These are phyloP conservation scores for Mobula hypostoma DNA, from an alignment of 2,113 vertebrate species.

Conservation along the genomic window DNA sequence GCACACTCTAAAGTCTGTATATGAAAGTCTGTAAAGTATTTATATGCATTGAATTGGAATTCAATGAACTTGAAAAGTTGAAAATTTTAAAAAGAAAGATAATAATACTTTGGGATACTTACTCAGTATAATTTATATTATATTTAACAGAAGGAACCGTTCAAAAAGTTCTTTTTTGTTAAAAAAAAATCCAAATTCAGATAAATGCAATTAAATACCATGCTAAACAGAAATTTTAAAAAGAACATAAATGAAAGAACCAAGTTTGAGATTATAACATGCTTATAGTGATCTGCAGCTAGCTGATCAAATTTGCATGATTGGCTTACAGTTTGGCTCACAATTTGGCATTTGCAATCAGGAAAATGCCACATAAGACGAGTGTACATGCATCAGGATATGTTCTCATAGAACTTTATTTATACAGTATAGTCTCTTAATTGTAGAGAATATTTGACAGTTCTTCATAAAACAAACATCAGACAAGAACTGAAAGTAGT, in stretches of 20 bases:
- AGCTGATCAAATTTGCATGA: not conserved
- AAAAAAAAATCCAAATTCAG: not conserved
- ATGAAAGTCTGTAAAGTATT: too few species aligned
- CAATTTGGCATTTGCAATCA: too few species aligned
- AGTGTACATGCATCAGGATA: not conserved
- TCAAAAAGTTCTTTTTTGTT: not conserved
- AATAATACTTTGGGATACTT: not conserved
- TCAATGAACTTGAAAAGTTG: constrained; percentile 4
- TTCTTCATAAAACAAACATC: not conserved
- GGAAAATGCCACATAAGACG: not conserved
- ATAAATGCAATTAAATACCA: not conserved
- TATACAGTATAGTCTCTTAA: not conserved
- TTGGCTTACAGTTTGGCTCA: not conserved
- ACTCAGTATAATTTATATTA: not conserved
- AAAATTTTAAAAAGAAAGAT: not conserved
- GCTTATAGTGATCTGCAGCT: not conserved
- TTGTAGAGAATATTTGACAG: not conserved
- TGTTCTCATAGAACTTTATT: not conserved
- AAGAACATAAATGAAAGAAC: not conserved
- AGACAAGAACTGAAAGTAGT: not conserved
- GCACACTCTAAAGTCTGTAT: not conserved
- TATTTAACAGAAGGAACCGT: not conserved
- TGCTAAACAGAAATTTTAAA: not conserved
- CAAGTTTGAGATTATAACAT: not conserved
- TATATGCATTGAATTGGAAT: not conserved